Evolutionary conservation across 2,797 vertebrate species (phyloP).

Genomic region (Centropyge bicolor): DNA sequence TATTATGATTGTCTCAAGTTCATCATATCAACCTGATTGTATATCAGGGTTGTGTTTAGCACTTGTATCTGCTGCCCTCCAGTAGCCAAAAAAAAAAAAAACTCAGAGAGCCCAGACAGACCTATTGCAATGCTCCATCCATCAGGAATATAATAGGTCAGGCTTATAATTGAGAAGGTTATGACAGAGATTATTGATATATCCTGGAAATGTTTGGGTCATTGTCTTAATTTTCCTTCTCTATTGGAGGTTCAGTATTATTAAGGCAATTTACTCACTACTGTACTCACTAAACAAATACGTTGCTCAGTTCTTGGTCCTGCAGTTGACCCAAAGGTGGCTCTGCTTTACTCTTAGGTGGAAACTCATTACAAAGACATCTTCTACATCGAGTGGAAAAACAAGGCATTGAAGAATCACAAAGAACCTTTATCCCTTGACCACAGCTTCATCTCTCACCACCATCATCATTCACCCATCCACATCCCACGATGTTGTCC

Average conservation of each 20-base stretch:
- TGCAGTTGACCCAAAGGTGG: background rate
- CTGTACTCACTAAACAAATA: background rate
- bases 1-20: background rate
- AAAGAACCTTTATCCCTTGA: slow-evolving; percentile 3
- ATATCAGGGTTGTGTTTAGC: too few relatives aligned
- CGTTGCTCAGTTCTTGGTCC: background rate
- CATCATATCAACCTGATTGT: background rate
- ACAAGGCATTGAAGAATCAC: slow-evolving; percentile 1
- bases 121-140: background rate
- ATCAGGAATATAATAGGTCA: background rate
- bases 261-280: background rate
- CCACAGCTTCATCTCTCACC: slow-evolving; percentile 13
- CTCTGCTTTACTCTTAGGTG: background rate
- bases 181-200: too few relatives aligned
- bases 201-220: too few relatives aligned
- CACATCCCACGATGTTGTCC: slow-evolving; percentile 36
- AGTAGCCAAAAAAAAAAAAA: too few relatives aligned
- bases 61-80: background rate
- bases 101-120: background rate
- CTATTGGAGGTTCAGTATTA: background rate
- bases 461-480: slow-evolving; percentile 16
- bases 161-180: too few relatives aligned
- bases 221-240: background rate
- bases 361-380: background rate
- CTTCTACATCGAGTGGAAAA: background rate